Conservation (phyloP, 1,140 invertebrate genomes). For the Phymastichus coffea region DNA sequence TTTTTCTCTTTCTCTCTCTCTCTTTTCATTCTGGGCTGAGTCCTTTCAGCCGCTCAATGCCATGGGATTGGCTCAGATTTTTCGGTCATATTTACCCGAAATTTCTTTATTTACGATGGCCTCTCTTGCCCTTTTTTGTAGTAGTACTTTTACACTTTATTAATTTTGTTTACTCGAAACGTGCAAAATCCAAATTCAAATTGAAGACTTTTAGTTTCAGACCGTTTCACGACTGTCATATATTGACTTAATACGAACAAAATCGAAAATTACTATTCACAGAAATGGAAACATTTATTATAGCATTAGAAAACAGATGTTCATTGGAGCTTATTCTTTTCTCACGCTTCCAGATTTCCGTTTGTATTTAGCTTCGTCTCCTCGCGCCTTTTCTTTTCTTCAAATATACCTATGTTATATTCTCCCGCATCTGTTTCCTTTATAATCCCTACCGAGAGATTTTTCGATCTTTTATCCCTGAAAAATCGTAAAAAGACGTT, state of each 20-base stretch:
- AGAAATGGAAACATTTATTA: no score
- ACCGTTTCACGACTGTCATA: no score
- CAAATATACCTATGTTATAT: not conserved
- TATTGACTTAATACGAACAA: no score
- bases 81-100: not conserved
- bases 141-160: no score
- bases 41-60: not conserved
- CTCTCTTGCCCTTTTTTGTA: no score
- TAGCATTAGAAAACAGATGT: no score
- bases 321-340: no score
- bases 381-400: conserved; percentile 19
- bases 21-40: conserved; percentile 2
- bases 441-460: not conserved
- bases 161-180: conserved; percentile 3
- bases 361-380: not conserved
- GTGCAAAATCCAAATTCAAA: no score
- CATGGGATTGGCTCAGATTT: not conserved
- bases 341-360: not conserved
- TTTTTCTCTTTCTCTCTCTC: conserved; percentile 11
- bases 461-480: not conserved
- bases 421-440: not conserved
- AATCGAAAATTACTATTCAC: no score
- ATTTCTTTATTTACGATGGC: not conserved
- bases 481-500: not conserved
- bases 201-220: no score